Conservation (phyloP, 2,888 invertebrate species). For the Ernsta delagoae region DNA sequence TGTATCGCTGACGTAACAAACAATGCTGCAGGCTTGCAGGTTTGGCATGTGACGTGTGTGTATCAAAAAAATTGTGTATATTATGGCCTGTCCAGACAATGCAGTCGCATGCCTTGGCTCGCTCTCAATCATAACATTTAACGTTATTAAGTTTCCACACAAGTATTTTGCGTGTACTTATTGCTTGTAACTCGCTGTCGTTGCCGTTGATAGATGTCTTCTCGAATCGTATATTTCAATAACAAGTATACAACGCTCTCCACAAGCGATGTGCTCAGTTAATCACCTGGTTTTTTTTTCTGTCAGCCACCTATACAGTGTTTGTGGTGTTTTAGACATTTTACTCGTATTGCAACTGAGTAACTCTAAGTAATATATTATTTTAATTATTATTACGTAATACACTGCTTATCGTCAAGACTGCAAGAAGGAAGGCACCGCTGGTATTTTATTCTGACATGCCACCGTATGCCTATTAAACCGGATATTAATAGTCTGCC, state of each 20-base stretch:
- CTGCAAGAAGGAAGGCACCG: constrained; percentile 48
- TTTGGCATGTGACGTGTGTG: constrained; percentile 51
- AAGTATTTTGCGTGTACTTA: constrained; percentile 29
- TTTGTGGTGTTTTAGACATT: no score
- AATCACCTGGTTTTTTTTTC: constrained; percentile 4
- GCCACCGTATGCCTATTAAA: constrained; percentile 55
- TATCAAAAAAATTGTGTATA: constrained; percentile 53
- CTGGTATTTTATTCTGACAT: constrained; percentile 52
- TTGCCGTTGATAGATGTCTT: constrained; percentile 20
- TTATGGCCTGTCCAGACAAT: constrained; percentile 50
- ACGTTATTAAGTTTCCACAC: constrained; percentile 41
- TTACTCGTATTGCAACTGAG: no score
- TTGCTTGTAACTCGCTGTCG: constrained; percentile 18
- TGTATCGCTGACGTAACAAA: constrained; percentile 51
- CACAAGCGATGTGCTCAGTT: constrained; percentile 14
- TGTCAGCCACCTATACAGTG: no score
- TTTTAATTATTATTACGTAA: no score
- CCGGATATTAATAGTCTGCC: constrained; percentile 66
- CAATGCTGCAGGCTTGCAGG: constrained; percentile 52
- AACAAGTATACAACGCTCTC: constrained; percentile 14
- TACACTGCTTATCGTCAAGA: background rate
- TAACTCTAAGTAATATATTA: no score
- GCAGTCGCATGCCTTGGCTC: constrained; percentile 44
- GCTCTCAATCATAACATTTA: constrained; percentile 53
- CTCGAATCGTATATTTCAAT: constrained; percentile 21